Percentiles rank a stretch among this genome's conserved stretches.
Evolutionary conservation across 2,797 vertebrate species (phyloP).

Genomic region (Pelobates cultripes): DNA sequence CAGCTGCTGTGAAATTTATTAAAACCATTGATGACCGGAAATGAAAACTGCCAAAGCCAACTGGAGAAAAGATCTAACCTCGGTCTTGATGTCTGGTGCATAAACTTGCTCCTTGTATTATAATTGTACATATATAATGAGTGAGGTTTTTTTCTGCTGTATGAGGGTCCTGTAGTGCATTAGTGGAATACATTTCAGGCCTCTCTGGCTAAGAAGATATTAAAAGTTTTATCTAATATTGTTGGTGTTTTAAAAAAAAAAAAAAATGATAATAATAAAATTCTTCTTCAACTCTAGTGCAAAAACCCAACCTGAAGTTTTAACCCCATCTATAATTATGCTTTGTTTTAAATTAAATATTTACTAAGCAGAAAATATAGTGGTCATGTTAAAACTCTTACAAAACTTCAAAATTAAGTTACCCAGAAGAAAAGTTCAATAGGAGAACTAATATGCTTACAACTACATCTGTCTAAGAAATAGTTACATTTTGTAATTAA

Average conservation of each 20-base stretch:
- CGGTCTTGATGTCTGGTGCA: constrained; percentile 48
- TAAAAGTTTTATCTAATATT: constrained; percentile 4
- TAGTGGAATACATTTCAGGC: not conserved
- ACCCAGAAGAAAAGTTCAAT: too few species aligned
- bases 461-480: too few species aligned
- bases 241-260: not conserved
- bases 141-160: constrained; percentile 67
- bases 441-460: too few species aligned
- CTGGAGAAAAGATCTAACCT: constrained; percentile 64
- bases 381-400: too few species aligned
- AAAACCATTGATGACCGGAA: constrained; percentile 99
- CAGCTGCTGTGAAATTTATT: constrained; percentile 97
- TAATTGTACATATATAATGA: constrained; percentile 81
- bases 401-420: too few species aligned
- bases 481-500: too few species aligned
- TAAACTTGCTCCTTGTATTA: constrained; percentile 76
- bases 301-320: not conserved
- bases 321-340: too few species aligned
- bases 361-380: constrained; percentile 76
- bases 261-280: too few species aligned
- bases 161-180: constrained; percentile 13
- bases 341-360: constrained; percentile 75
- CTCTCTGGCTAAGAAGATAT: not conserved
- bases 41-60: constrained; percentile 71
- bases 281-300: not conserved